Base-by-base conservation (phyloP, 35 echinoderm and acorn worm genomes). In the Apostichopus japonicus region DNA sequence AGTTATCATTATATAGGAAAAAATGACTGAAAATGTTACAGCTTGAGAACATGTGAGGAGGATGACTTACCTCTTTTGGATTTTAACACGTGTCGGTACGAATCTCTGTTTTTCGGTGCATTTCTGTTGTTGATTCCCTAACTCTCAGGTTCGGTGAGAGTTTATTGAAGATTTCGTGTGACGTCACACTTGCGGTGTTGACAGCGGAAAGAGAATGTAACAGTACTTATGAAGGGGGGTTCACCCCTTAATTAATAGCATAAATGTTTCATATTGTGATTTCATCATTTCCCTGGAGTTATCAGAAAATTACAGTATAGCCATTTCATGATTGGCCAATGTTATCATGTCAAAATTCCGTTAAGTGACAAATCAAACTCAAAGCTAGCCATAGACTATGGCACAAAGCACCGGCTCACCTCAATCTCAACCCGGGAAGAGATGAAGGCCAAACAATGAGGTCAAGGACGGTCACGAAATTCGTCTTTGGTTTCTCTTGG, bases 111-210 rank as follows among this genome's bases (percentile, higher is more conserved):
- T 72, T 72, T 89, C 44, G 62, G 57, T 14, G 19, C 56, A 89
- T 75, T 65, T 89, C 59, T 72, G 4, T 25, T 7, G 24, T 27
- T 24, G 59, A 67, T 89, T 89, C 16, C 23, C 59, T 65, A 52
- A 23, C 86, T 65, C 86, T 65, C 8, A 67, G 61, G 61, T 11
- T 89, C 16, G 61, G 67, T 75, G 67, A 75, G 67, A 89, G 61
- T 89, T 89, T 57, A 89, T 89, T 65, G 86, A 89, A 89, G 86
- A 89, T 89, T 19, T 89, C 33, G 86, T 72, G 86, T 89, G 86
- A 89, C 86, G 86, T 89, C 86, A 89, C 86, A 63, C 61, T 23
- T 89, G 54, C 23, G 54, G 33, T 82, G 15, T 82, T 82, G 54
- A 54, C 79, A 8, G 17, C 27, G 8, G 27, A 78, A 78, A 9